Percentiles rank a stretch among this genome's conserved stretches.
Conservation (phyloP, 2,113 vertebrate species). For the Danionella cerebrum region DNA sequence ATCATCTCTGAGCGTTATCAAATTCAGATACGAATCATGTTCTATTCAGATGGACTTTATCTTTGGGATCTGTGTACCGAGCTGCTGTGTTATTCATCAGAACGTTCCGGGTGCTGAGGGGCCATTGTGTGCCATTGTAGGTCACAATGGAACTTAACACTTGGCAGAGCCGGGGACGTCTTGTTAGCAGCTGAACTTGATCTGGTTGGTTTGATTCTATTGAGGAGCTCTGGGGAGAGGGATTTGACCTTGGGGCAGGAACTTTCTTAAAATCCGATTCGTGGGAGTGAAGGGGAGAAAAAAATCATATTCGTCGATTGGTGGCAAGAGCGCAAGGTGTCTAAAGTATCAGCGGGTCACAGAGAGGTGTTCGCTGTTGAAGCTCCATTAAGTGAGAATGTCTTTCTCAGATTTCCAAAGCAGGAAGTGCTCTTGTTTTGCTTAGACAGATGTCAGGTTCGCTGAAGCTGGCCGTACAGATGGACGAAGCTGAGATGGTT, state of each 20-base stretch:
- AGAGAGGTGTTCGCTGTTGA: neutral
- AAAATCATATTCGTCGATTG: conserved; percentile 23
- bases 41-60: neutral
- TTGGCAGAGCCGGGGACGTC: conserved; percentile 59
- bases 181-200: conserved; percentile 68
- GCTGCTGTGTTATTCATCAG: conserved; percentile 49
- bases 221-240: conserved; percentile 53
- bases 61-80: conserved; percentile 30
- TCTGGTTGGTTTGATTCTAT: conserved; percentile 58
- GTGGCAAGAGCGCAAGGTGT: conserved; percentile 1
- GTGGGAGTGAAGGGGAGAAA: conserved; percentile 3
- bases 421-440: conserved; percentile 20
- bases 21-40: too few relatives aligned
- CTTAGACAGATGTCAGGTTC: conserved; percentile 35
- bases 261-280: conserved; percentile 31
- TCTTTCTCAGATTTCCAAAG: neutral
- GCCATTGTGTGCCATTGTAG: conserved; percentile 59
- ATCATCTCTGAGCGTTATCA: neutral
- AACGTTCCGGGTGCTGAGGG: conserved; percentile 42
- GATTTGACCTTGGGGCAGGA: conserved; percentile 51
- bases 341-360: neutral
- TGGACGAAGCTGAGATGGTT: conserved; percentile 53
- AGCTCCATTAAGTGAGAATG: neutral
- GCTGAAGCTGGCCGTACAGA: conserved; percentile 33
- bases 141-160: conserved; percentile 71